Evolutionary conservation across 2,113 vertebrate genomes (phyloP).

Genomic region (Murina feae): DNA sequence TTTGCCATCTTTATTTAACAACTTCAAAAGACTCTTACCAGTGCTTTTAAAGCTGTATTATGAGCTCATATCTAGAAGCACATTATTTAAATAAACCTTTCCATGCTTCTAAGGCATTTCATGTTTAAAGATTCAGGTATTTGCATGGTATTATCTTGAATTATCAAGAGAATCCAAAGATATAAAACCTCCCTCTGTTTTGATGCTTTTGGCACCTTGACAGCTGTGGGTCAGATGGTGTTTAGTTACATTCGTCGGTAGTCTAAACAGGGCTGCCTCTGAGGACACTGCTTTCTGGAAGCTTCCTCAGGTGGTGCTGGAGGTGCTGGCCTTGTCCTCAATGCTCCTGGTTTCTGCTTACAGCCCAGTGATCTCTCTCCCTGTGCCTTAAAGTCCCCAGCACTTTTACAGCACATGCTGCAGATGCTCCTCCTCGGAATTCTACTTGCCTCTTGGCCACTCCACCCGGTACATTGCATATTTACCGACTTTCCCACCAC

Average conservation of each 20-base stretch:
- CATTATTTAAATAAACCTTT: neutral
- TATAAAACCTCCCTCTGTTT: neutral
- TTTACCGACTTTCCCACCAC: neutral
- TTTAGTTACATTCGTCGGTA: neutral
- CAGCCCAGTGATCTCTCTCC: neutral
- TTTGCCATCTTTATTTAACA: neutral
- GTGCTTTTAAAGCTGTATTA: neutral
- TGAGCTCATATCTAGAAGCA: neutral
- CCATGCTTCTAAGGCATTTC: neutral
- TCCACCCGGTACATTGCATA: neutral
- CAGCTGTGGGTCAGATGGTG: neutral
- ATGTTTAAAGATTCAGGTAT: neutral
- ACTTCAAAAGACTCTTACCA: neutral
- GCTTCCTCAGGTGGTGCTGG: neutral
- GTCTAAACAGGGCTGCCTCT: neutral
- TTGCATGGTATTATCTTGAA: neutral
- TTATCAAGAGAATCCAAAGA: neutral
- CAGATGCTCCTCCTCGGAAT: too few relatives aligned
- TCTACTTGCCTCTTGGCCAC: neutral
- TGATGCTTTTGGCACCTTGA: neutral
- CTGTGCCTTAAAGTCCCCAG: neutral
- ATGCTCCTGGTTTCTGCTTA: neutral
- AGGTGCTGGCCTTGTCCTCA: neutral
- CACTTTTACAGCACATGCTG: neutral
- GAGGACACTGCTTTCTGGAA: neutral